These are phyloP conservation scores for Balearica regulorum DNA, from an alignment of 2,797 vertebrate species.

Conservation along the genomic window DNA sequence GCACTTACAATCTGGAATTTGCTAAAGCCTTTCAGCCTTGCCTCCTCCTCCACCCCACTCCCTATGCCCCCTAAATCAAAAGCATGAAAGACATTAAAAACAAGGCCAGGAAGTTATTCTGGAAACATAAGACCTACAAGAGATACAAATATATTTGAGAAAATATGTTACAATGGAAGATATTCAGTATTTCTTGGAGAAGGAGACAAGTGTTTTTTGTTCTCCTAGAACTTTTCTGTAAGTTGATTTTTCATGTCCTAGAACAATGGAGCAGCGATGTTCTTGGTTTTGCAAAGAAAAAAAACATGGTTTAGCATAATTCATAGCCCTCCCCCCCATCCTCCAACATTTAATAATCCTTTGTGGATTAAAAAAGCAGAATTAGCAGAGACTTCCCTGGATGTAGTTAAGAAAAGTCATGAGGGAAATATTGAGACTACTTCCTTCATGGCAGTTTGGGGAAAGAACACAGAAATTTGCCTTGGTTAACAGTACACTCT, in stretches of 20 bases:
- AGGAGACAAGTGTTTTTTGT: neutral
- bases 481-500: neutral
- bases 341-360: neutral
- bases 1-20: neutral
- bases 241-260: neutral
- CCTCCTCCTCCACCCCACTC: neutral
- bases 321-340: neutral
- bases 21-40: neutral
- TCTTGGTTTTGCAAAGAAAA: neutral
- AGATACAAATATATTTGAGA: neutral
- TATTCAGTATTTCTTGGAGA: neutral
- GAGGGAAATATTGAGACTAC: neutral
- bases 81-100: neutral
- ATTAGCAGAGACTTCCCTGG: neutral
- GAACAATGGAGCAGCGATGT: neutral
- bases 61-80: neutral
- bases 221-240: neutral
- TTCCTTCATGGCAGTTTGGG: neutral
- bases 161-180: neutral
- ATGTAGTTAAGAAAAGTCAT: neutral
- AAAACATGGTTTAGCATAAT: neutral
- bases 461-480: neutral
- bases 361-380: neutral
- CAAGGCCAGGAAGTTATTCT: neutral
- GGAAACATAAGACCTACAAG: neutral